Evolutionary conservation across 1,140 invertebrate species (phyloP), one percentile per base, ranked within the genome.

Genomic region (Physella acuta): DNA sequence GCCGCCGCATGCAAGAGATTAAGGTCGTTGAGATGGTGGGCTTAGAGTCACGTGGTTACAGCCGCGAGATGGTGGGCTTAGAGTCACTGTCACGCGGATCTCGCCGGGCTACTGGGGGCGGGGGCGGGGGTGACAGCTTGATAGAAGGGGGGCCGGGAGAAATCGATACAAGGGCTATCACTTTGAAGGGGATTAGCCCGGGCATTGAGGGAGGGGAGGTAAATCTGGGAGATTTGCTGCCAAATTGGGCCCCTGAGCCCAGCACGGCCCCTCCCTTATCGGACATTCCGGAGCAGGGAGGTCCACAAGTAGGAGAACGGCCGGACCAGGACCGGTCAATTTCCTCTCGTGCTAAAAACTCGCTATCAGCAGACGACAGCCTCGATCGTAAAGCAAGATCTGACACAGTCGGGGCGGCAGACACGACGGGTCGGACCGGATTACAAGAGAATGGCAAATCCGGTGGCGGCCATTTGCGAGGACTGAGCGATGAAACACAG

Each of bases 1-100:
- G 62, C 11, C 62, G 62, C 28, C 44, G 62, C 1, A 64, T 64
- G 28, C 62, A 64, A 26, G 62, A 53, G 49, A 64, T 64, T 53
- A 64, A 64, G 33, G 44, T 26, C 34, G 30, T 31, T 16, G 37
- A 64, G 17, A 52, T 31, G 17, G 62, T 1, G 4, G 62, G 62
- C 49, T 64, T 52, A 51, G 62, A 64, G 28, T 2, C n/a, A n/a
- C 11, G 17, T 3, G 37, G 2, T 30, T 26, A 37, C 17, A 56
- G 24, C 36, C 20, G 36, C 5, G 11, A 3, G 24, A 62, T 5
- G n/a, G 36, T 3, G 16, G 24, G 17, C 17, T 26, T 17, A 24
- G 37, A 1, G 44, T n/a, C n/a, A 55, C 53, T 55, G 53, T 55
- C 8, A 8, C 20, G 8, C 20, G 20, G 53, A 8, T 55, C 24